Evolutionary conservation across 2,113 vertebrate genomes (phyloP).

Genomic region (Corythoichthys haematopterus): DNA sequence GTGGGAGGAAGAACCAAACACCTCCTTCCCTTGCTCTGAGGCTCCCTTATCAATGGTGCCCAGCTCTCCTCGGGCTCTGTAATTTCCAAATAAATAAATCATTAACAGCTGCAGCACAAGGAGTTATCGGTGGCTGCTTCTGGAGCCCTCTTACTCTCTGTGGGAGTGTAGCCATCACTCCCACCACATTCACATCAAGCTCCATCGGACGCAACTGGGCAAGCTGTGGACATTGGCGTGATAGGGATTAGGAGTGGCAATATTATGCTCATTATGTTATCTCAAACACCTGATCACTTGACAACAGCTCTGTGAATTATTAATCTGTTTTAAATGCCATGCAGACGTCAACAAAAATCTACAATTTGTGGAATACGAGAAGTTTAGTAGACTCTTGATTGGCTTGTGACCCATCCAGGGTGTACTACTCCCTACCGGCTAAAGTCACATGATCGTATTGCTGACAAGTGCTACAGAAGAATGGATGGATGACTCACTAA

Average conservation of each 20-base stretch:
- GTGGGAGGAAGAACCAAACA: conserved; percentile 28
- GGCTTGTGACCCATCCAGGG: neutral
- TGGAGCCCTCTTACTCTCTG: conserved; percentile 32
- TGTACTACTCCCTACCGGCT: neutral
- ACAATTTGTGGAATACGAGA: conserved; percentile 22
- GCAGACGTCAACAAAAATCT: conserved; percentile 23
- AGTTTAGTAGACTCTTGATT: neutral
- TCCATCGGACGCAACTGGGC: conserved; percentile 36
- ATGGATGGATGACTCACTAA: neutral
- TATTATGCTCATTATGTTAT: conserved; percentile 26
- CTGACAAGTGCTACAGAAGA: neutral
- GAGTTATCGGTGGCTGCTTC: conserved; percentile 58
- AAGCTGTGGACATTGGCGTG: conserved; percentile 33
- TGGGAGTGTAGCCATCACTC: conserved; percentile 45
- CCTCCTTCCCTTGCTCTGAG: conserved; percentile 20
- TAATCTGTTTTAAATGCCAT: conserved; percentile 4
- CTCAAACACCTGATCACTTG: conserved; percentile 14
- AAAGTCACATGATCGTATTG: neutral
- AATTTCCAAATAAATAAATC: conserved; percentile 71
- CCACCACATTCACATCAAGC: conserved; percentile 56
- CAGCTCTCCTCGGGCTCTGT: conserved; percentile 52
- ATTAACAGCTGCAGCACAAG: conserved; percentile 52
- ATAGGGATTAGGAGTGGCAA: conserved; percentile 37
- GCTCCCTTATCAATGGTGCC: conserved; percentile 55
- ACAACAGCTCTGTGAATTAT: conserved; percentile 5